Conservation (phyloP, 2,888 invertebrate genomes). For the Phyllotreta striolata region DNA sequence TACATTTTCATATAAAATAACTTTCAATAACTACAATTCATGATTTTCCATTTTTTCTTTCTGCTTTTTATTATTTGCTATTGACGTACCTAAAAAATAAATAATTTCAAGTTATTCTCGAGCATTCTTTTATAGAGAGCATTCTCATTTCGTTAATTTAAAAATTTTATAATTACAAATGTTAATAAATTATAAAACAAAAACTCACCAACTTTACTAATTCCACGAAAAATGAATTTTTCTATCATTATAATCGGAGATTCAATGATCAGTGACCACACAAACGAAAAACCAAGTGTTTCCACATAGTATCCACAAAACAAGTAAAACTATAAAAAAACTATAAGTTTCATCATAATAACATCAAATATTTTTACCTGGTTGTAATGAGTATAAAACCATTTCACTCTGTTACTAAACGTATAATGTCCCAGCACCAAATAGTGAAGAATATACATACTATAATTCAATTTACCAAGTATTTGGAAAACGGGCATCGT, state of each 20-base stretch:
- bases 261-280: constrained; percentile 62
- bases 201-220: constrained; percentile 15
- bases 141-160: too few species aligned
- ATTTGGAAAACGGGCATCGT: constrained; percentile 64
- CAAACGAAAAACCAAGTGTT: constrained; percentile 56
- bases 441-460: constrained; percentile 59
- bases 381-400: constrained; percentile 38
- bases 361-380: constrained; percentile 31
- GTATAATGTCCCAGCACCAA: constrained; percentile 38
- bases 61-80: too few species aligned
- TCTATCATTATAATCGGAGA: constrained; percentile 62
- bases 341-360: background rate
- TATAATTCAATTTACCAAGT: constrained; percentile 65
- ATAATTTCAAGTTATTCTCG: too few species aligned
- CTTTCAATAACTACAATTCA: too few species aligned
- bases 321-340: constrained; percentile 54
- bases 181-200: background rate
- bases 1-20: too few species aligned
- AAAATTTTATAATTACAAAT: too few species aligned
- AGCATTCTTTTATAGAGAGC: too few species aligned
- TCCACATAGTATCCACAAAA: constrained; percentile 62
- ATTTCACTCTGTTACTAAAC: constrained; percentile 30
- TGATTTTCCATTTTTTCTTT: too few species aligned
- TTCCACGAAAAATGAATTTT: constrained; percentile 46
- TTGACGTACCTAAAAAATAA: too few species aligned